phyloP scores from a whole-genome alignment of 2,888 invertebrate genomes.

The Lydus trimaculatus region DNA sequence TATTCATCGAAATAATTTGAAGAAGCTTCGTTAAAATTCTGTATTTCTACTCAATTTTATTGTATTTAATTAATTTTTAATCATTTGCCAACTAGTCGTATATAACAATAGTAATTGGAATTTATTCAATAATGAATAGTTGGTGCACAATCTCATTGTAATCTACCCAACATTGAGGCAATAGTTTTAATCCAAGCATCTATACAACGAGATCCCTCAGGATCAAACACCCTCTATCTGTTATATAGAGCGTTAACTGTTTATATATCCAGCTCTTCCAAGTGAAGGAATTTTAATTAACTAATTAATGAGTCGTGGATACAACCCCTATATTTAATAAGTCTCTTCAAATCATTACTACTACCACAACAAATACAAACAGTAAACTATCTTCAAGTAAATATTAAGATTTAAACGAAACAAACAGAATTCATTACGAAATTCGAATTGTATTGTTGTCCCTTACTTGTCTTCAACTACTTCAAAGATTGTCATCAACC shows the following conservation, averaged over 20 bases:
- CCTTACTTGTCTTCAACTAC: no score
- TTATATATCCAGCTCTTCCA: slow-evolving; percentile 23
- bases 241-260: slow-evolving; percentile 21
- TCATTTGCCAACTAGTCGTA: background rate
- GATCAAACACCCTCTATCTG: slow-evolving; percentile 13
- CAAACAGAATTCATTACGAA: background rate
- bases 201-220: slow-evolving; percentile 8
- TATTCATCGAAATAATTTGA: background rate
- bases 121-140: background rate
- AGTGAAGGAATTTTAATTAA: slow-evolving; percentile 35
- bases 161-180: slow-evolving; percentile 1
- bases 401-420: background rate
- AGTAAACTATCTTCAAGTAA: background rate
- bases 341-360: slow-evolving; percentile 4
- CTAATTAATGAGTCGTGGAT: slow-evolving; percentile 30
- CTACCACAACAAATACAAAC: background rate
- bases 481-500: background rate
- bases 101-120: background rate
- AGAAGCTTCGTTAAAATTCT: background rate
- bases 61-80: background rate
- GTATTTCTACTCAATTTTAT: background rate
- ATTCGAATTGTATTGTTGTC: no score
- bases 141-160: background rate
- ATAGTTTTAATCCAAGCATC: background rate
- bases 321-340: slow-evolving; percentile 26